Base-by-base conservation (phyloP, 2,797 vertebrate species). In the Lutjanus campechanus region DNA sequence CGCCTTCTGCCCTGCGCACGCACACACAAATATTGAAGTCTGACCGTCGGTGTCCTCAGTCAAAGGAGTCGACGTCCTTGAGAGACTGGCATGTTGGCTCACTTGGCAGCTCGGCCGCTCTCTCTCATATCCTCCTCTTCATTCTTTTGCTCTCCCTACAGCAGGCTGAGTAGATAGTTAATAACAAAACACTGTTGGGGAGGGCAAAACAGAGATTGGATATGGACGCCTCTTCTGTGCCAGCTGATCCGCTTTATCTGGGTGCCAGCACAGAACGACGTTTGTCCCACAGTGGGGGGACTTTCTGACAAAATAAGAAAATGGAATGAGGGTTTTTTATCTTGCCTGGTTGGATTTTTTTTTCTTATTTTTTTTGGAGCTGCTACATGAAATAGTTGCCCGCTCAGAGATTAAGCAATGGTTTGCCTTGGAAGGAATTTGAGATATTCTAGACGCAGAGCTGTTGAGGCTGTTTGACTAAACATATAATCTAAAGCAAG, bases 371-470 rank as follows among this genome's bases (percentile, higher is more conserved):
- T 36, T 12, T 51, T 29, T 65, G 55, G 2, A 56, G 66, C 44
- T 16, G 51, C 69, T 87, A 56, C 54, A 54, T 85, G 69, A 91
- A 86, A 78, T 74, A 81, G 82, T 73, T 71, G 77, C 70, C 70
- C 41, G 44, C 74, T 79, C 51, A 73, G 63, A 82, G 83, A 86
- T 87, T 84, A 85, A 82, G 75, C 68, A 41, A 72, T 51, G 74
- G 88, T 92, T 92, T 92, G 73, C 80, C 65, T 85, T 85, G 88
- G 90, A 94, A 90, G 74, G 84, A 93, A 89, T 89, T 77, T 22
- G 65, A 76, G 79, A 91, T 83, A 89, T 90, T 89, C 72, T 44
- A 89, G 55, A 91, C 10, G 8, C 64, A 50, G 80, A 89, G 88
- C 83, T 87, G 84, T 77, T 82, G 64, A 89, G 68, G 73, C 85